These are phyloP conservation scores for Craseonycteris thonglongyai DNA, from an alignment of 2,113 vertebrate species.

Conservation along the genomic window DNA sequence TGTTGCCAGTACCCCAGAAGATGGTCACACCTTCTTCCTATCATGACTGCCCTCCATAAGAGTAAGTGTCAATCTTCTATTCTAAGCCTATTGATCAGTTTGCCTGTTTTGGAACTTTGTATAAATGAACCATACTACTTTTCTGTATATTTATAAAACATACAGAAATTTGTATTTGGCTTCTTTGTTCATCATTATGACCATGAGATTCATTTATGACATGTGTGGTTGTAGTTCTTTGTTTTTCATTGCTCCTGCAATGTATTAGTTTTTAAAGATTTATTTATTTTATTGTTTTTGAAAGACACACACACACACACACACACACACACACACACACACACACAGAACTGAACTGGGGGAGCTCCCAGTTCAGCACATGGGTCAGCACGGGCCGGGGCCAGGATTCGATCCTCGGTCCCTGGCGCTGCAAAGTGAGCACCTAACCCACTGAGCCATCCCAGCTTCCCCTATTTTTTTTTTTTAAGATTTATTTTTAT, in stretches of 20 bases:
- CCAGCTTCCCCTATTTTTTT: too few species aligned
- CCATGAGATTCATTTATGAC: not conserved
- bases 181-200: not conserved
- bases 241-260: not conserved
- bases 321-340: too few species aligned
- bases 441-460: too few species aligned
- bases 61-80: not conserved
- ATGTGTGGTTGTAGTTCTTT: not conserved
- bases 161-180: not conserved
- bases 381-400: too few species aligned
- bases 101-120: not conserved
- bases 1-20: not conserved
- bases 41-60: not conserved
- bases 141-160: not conserved
- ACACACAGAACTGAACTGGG: too few species aligned
- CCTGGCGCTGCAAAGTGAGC: too few species aligned
- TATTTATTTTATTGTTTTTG: too few species aligned
- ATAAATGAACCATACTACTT: not conserved
- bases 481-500: too few species aligned
- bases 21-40: not conserved
- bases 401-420: too few species aligned
- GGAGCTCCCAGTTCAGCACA: too few species aligned
- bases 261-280: too few species aligned
- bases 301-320: too few species aligned
- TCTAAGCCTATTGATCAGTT: not conserved